phyloP scores from a whole-genome alignment of 2,113 vertebrate species.

The Abramis brama region DNA sequence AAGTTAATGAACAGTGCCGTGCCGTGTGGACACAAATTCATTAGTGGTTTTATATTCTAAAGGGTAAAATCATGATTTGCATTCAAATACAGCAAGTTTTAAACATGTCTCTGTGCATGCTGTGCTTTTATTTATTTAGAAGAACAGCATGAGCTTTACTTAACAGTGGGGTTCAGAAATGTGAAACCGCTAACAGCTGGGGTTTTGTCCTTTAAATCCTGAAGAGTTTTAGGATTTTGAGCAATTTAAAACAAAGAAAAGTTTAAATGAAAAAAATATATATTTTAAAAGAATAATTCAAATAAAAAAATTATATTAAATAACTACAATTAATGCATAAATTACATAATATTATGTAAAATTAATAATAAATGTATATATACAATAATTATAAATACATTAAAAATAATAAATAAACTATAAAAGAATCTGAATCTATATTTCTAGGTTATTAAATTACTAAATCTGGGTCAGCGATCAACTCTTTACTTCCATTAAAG shows the following conservation, averaged over 20 bases:
- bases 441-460: neutral
- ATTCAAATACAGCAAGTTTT: slow-evolving; percentile 1
- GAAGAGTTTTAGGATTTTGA: neutral
- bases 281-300: neutral
- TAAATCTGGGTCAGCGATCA: neutral
- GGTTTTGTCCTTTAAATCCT: slow-evolving; percentile 2
- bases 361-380: neutral
- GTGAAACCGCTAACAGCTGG: neutral
- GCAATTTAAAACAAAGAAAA: neutral
- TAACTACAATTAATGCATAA: neutral
- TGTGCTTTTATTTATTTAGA: neutral
- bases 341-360: neutral
- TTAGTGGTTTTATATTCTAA: neutral
- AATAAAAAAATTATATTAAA: neutral
- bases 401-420: neutral
- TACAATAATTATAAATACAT: neutral
- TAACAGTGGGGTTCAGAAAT: neutral
- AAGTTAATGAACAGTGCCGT: slow-evolving; percentile 6
- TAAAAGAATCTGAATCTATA: neutral
- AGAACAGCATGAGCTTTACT: slow-evolving; percentile 15
- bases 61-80: slow-evolving; percentile 3
- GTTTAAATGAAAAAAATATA: neutral
- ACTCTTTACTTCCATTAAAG: neutral
- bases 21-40: neutral
- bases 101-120: neutral